A percentile compares a stretch with the other conserved stretches of the same genome.
Conservation (phyloP, 2,888 invertebrate species). For the Eupsilia transversa region DNA sequence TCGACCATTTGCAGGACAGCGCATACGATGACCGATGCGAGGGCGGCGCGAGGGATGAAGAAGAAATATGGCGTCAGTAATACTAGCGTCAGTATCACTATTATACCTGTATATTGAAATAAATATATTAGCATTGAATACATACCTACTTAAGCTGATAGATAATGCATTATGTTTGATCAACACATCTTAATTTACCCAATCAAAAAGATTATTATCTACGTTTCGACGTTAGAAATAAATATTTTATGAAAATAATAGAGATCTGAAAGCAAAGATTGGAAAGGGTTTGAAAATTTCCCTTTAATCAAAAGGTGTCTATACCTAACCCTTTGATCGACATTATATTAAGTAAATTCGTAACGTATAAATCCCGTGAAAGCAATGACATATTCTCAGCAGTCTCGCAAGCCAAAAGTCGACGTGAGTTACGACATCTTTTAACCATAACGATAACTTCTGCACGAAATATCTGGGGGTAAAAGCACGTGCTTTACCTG, state of each 20-base stretch:
- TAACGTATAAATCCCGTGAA: constrained; percentile 37
- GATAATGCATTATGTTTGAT: background rate
- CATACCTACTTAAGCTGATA: too few relatives aligned
- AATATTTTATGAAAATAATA: constrained; percentile 19
- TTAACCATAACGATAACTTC: constrained; percentile 61
- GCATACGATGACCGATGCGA: constrained; percentile 94
- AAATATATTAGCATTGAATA: background rate
- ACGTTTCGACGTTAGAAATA: background rate
- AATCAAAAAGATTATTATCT: constrained; percentile 7
- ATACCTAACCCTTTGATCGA: constrained; percentile 12
- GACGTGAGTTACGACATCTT: constrained; percentile 63
- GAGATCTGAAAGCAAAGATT: constrained; percentile 4
- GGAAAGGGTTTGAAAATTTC: background rate
- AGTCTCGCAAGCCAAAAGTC: constrained; percentile 49
- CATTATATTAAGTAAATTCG: constrained; percentile 20
- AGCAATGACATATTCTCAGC: constrained; percentile 58
- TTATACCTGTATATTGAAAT: constrained; percentile 85
- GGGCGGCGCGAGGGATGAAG: constrained; percentile 93
- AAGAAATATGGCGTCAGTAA: constrained; percentile 94
- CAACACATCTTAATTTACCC: background rate
- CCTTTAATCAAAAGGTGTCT: background rate
- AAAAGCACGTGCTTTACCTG: constrained; percentile 52
- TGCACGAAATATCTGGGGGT: constrained; percentile 28
- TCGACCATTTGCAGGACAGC: constrained; percentile 95
- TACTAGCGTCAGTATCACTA: constrained; percentile 93